These are phyloP conservation scores for Disparrhopalites patrizii DNA, from an alignment of 2,888 invertebrate species.

Conservation along the genomic window DNA sequence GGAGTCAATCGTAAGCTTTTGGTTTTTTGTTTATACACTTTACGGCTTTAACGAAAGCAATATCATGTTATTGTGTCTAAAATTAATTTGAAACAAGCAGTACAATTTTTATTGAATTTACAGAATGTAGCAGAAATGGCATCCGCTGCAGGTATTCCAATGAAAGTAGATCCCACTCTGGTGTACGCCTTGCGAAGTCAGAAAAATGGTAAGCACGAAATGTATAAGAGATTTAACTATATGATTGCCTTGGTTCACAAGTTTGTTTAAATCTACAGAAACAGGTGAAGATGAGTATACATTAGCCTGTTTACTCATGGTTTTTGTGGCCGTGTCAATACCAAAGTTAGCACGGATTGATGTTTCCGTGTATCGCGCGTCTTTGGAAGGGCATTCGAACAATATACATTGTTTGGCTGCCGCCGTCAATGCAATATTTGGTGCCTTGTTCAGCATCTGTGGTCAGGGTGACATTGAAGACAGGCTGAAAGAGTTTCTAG, in stretches of 20 bases:
- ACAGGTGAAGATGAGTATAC: conserved; percentile 88
- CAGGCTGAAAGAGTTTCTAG: conserved; percentile 89
- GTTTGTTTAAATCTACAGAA: conserved; percentile 58
- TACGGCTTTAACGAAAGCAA: not conserved
- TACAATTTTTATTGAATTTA: not conserved
- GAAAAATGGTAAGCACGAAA: conserved; percentile 57
- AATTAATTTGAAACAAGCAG: too few species aligned
- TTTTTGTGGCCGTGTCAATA: conserved; percentile 96
- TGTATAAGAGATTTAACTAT: not conserved
- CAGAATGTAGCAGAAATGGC: conserved; percentile 97
- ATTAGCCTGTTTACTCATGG: conserved; percentile 92
- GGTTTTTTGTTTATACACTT: not conserved
- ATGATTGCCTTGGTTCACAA: not conserved
- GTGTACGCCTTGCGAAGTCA: conserved; percentile 85
- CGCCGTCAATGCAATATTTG: conserved; percentile 92
- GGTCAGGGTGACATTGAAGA: conserved; percentile 95
- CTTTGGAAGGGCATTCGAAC: conserved; percentile 91
- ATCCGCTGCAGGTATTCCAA: conserved; percentile 87
- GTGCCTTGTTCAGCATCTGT: conserved; percentile 92
- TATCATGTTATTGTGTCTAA: not conserved
- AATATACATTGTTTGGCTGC: conserved; percentile 98
- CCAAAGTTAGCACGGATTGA: conserved; percentile 90
- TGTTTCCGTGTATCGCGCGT: conserved; percentile 80
- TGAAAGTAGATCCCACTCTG: conserved; percentile 92
- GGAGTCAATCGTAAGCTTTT: conserved; percentile 62